A percentile compares a stretch with the other conserved stretches of the same genome.
Evolutionary conservation across 1,140 invertebrate species (phyloP).

Genomic region (Diorhabda sublineata): DNA sequence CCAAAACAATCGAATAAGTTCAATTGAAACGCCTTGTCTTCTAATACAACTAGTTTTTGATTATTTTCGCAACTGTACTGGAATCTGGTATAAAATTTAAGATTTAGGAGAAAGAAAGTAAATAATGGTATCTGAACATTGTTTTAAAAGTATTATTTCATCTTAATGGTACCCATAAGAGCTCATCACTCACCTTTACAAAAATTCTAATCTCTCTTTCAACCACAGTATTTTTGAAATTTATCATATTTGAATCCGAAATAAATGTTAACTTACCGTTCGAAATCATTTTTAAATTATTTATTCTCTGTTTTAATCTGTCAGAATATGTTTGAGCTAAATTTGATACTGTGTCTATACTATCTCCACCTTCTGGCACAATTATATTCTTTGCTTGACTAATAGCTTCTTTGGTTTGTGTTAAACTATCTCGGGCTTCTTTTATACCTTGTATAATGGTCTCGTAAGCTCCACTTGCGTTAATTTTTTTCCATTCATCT

Average conservation of each 20-base stretch:
- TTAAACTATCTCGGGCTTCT: constrained; percentile 59
- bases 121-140: no score
- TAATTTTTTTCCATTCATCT: constrained; percentile 64
- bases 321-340: constrained; percentile 36
- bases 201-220: no score
- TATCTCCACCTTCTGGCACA: constrained; percentile 46
- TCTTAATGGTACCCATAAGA: no score
- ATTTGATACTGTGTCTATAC: constrained; percentile 49
- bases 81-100: no score
- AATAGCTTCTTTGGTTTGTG: constrained; percentile 60
- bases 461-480: constrained; percentile 77
- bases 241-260: neutral
- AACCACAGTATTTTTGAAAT: no score
- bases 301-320: constrained; percentile 35
- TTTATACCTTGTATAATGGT: constrained; percentile 68
- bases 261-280: constrained; percentile 26
- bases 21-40: no score
- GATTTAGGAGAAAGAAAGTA: no score
- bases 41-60: no score
- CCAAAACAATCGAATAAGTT: no score
- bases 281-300: constrained; percentile 32
- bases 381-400: constrained; percentile 55
- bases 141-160: no score
- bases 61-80: no score
- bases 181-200: no score